Evolutionary conservation across 2,797 vertebrate genomes (phyloP).

Genomic region (Rhabdomys pumilio): DNA sequence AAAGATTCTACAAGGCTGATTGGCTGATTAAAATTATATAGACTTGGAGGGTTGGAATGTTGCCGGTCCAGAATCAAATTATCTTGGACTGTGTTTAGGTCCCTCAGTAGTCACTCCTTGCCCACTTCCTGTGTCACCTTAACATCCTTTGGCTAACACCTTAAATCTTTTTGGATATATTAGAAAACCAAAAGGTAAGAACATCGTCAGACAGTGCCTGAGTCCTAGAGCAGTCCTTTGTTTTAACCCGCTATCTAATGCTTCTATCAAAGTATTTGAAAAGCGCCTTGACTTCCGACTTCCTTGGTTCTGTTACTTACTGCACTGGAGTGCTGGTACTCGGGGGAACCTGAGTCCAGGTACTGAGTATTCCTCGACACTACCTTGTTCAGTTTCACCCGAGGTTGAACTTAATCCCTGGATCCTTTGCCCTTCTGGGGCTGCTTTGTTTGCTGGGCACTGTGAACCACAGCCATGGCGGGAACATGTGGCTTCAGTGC

Average conservation of each 20-base stretch:
- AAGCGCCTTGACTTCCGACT: background rate
- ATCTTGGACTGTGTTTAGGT: background rate
- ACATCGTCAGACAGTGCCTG: background rate
- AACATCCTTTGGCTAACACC: background rate
- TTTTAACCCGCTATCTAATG: too few species aligned
- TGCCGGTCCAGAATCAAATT: background rate
- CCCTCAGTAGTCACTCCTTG: background rate
- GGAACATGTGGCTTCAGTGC: background rate
- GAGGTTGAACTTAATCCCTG: background rate
- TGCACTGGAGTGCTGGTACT: background rate
- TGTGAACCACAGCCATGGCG: background rate
- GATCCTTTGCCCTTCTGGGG: background rate
- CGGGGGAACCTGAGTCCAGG: background rate
- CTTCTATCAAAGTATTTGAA: background rate
- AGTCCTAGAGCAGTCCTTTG: background rate
- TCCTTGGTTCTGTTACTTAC: background rate
- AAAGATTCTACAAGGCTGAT: background rate
- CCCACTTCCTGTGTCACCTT: background rate
- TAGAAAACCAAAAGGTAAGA: background rate
- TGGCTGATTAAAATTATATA: background rate
- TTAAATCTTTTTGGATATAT: background rate
- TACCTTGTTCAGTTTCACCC: background rate
- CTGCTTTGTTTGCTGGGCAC: background rate
- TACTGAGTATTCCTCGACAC: background rate
- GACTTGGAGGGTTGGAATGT: background rate